phyloP scores from a whole-genome alignment of 2,113 vertebrate species.

The Mixornis gularis region DNA sequence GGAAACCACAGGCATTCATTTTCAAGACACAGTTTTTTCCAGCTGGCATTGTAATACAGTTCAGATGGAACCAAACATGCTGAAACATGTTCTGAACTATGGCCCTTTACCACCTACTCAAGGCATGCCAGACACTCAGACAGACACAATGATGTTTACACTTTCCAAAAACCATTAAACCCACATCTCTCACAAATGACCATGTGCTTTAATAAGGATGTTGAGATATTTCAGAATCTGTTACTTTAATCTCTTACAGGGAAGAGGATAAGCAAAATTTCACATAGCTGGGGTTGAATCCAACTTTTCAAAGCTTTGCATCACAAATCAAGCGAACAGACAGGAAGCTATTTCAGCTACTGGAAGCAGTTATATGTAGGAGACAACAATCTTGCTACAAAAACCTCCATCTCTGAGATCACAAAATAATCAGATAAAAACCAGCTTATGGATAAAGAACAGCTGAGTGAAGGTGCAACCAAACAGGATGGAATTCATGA shows the following conservation, averaged over 20 bases:
- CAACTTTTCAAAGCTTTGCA: not conserved
- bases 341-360: not conserved
- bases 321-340: not conserved
- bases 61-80: not conserved
- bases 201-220: not conserved
- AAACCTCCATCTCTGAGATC: not conserved
- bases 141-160: not conserved
- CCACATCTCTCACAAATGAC: not conserved
- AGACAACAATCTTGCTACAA: not conserved
- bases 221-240: not conserved
- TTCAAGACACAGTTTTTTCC: not conserved
- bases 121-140: not conserved
- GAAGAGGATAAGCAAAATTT: not conserved
- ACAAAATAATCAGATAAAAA: not conserved
- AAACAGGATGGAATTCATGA: not conserved
- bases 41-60: rapidly evolving
- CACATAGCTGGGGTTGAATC: not conserved
- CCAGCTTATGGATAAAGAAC: not conserved
- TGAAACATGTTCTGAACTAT: not conserved
- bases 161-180: not conserved
- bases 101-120: not conserved
- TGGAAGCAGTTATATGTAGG: not conserved
- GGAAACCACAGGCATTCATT: not conserved
- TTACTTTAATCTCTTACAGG: not conserved
- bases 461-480: not conserved